Base-by-base conservation (phyloP, 2,797 vertebrate species). In the Pseudopleuronectes americanus region DNA sequence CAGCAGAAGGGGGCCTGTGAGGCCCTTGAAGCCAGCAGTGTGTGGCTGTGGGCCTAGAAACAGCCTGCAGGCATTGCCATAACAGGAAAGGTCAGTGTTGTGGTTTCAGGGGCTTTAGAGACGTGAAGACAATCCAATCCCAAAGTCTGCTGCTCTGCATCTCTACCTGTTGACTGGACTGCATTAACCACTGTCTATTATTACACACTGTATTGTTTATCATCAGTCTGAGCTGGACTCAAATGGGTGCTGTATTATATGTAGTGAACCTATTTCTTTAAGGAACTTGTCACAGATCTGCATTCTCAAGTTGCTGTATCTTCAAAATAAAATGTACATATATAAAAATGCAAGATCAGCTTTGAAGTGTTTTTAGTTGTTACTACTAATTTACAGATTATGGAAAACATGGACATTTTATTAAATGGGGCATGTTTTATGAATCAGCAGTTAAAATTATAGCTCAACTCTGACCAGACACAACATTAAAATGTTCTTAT, bases 71-170 rank as follows among this genome's bases (percentile, higher is more conserved):
- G 36, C 89, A 85, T 92, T 87, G 91, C 90, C 92, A 91, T 87
- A 91, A 91, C 88, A 91, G 90, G 92, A 93, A 93, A 93, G 88
- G 90, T 91, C 87, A 90, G 81, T 63, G 83, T 79, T 89, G 82
- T 80, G 86, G 76, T 87, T 84, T 71, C 58, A 64, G 74, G 56
- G 77, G 74, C 77, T 81, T 74, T 74, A 76, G 80, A 87, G 81
- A 89, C 66, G 54, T 51, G 70, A 88, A 67, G 90, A 87, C 88
- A 67, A 81, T 90, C 87, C 73, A 84, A 90, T 85, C 74, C 76
- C 86, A 89, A 81, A 92, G 83, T 82, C 84, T 76, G 63, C 72
- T 62, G 79, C 83, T 77, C 55, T 31, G 45, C 7, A 68, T 24
- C 72, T 79, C 71, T 81, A 88, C 87, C 87, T 85, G 83, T 67